These are phyloP conservation scores for Perccottus glenii DNA, from an alignment of 2,113 vertebrate species.

Conservation along the genomic window DNA sequence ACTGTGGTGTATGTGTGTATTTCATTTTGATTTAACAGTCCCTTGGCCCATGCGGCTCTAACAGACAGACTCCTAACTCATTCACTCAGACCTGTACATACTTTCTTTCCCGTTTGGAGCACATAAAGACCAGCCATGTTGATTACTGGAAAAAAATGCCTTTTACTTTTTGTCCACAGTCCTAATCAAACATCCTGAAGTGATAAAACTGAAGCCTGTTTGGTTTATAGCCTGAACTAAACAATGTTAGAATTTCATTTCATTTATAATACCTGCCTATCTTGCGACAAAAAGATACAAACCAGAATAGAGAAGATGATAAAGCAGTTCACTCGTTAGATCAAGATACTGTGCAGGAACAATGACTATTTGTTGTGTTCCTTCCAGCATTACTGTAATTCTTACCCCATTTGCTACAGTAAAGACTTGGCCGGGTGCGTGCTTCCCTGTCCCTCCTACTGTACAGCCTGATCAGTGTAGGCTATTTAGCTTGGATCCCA, in stretches of 20 bases:
- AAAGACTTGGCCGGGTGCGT: too few species aligned
- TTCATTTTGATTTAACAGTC: conserved; percentile 66
- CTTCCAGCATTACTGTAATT: too few species aligned
- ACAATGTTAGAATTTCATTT: conserved; percentile 2
- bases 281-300: not conserved
- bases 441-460: too few species aligned
- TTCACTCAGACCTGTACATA: conserved; percentile 41
- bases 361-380: too few species aligned
- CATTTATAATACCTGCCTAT: not conserved
- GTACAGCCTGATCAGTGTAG: too few species aligned
- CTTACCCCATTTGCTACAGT: too few species aligned
- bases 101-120: conserved; percentile 25
- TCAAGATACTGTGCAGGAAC: too few species aligned
- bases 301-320: not conserved
- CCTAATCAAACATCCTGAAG: conserved; percentile 47
- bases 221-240: conserved; percentile 2
- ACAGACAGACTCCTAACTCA: conserved; percentile 28
- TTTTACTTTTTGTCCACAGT: not conserved
- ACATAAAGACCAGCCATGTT: conserved; percentile 35
- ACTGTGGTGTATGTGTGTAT: conserved; percentile 52
- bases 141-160: conserved; percentile 17
- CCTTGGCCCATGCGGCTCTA: conserved; percentile 27
- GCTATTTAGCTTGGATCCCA: too few species aligned
- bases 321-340: not conserved
- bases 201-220: conserved; percentile 21